These are phyloP conservation scores for Caenorhabditis latens DNA, from an alignment of 1,140 invertebrate genomes.

Conservation along the genomic window DNA sequence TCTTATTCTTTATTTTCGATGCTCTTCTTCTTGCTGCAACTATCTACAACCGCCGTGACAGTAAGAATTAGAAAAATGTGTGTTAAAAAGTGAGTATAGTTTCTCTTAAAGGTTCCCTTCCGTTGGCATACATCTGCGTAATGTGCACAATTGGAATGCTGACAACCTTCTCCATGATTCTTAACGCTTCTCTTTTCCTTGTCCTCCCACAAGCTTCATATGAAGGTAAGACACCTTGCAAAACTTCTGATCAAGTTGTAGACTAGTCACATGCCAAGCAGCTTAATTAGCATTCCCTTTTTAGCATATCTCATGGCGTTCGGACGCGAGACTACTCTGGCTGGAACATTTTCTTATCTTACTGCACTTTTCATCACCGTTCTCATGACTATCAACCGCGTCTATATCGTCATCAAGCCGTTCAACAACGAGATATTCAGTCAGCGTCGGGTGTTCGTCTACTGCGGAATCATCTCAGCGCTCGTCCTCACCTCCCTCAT, in stretches of 20 bases:
- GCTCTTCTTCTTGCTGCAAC: background rate
- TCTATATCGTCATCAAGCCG: background rate
- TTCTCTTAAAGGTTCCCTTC: background rate
- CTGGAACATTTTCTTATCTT: slow-evolving; percentile 7
- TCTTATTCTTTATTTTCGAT: background rate
- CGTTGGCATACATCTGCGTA: background rate
- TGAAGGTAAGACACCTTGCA: background rate
- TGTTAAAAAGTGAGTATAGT: background rate
- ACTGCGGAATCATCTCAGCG: background rate
- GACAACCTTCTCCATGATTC: background rate
- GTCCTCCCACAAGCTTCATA: background rate
- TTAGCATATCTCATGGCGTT: background rate
- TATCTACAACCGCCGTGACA: background rate
- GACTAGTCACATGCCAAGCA: background rate
- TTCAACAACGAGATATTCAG: background rate
- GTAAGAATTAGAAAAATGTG: background rate
- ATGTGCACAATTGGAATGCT: background rate
- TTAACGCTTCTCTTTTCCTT: background rate
- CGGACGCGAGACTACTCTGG: background rate
- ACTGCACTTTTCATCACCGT: slow-evolving; percentile 23
- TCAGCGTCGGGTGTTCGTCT: background rate
- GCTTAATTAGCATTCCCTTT: slow-evolving; percentile 17
- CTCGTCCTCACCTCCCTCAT: background rate
- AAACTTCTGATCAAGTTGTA: background rate
- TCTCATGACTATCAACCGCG: slow-evolving; percentile 20